Conservation (phyloP, 2,888 invertebrate genomes). For the Seira sanloemensis region DNA sequence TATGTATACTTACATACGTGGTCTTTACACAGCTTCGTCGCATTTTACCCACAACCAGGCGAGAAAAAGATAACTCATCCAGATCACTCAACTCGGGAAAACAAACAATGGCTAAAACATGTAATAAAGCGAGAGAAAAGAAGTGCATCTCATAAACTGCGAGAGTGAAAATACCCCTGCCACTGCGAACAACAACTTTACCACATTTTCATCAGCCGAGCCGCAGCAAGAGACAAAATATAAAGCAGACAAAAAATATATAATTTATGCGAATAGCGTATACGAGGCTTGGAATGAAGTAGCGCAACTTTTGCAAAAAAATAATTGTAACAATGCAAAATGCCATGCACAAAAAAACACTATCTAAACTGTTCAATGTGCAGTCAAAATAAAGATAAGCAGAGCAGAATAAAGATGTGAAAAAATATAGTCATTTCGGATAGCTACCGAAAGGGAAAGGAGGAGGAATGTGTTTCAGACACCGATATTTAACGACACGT, state of each 20-base stretch:
- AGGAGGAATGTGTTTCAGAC: no score
- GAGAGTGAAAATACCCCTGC: constrained; percentile 4
- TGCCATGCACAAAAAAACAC: background rate
- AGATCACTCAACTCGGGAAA: no score
- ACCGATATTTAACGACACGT: background rate
- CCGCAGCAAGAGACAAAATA: constrained; percentile 4
- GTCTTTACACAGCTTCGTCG: no score
- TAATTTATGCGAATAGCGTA: background rate
- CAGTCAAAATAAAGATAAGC: background rate
- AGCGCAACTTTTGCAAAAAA: background rate
- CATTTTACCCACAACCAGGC: no score
- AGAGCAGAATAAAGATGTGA: background rate
- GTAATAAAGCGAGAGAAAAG: background rate
- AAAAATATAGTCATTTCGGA: background rate
- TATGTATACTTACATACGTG: no score
- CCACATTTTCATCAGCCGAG: background rate
- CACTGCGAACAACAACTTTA: background rate
- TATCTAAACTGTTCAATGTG: background rate
- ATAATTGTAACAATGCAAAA: background rate
- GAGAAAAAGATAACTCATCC: no score
- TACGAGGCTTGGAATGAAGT: background rate
- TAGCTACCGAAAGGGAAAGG: background rate
- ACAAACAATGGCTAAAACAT: background rate
- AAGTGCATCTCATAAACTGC: background rate
- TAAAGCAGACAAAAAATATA: background rate